Evolutionary conservation across 1,140 invertebrate genomes (phyloP).

Genomic region (Papilio polytes): DNA sequence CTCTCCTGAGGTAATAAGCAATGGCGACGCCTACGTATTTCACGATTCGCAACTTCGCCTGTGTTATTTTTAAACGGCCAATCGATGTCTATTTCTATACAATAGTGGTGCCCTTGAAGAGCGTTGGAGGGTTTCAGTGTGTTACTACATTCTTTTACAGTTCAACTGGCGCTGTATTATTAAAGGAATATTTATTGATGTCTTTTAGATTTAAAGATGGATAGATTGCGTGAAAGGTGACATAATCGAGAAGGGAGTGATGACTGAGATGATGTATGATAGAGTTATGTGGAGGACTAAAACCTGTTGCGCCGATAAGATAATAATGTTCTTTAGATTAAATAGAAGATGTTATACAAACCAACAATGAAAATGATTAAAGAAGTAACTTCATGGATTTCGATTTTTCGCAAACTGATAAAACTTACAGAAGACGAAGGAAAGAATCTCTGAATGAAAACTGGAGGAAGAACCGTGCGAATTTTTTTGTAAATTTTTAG

Average conservation of each 20-base stretch:
- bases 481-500: neutral
- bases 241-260: no score
- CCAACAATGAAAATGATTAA: neutral
- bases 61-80: conserved; percentile 59
- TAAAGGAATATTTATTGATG: neutral
- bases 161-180: neutral
- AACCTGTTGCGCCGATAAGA: no score
- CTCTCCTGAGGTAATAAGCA: conserved; percentile 45
- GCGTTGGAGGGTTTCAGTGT: conserved; percentile 41
- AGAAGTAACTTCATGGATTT: neutral
- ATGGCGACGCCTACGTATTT: conserved; percentile 62
- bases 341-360: neutral
- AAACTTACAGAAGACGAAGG: neutral
- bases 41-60: conserved; percentile 47
- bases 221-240: no score
- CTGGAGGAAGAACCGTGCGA: neutral
- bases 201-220: no score
- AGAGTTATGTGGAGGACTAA: no score
- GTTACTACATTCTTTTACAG: conserved; percentile 35
- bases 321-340: neutral
- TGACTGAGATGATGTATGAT: no score
- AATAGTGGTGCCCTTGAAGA: conserved; percentile 44
- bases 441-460: neutral
- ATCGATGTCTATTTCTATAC: conserved; percentile 59
- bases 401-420: neutral